phyloP scores from a whole-genome alignment of 2,797 vertebrate genomes.

The Arctocebus calabarensis region DNA sequence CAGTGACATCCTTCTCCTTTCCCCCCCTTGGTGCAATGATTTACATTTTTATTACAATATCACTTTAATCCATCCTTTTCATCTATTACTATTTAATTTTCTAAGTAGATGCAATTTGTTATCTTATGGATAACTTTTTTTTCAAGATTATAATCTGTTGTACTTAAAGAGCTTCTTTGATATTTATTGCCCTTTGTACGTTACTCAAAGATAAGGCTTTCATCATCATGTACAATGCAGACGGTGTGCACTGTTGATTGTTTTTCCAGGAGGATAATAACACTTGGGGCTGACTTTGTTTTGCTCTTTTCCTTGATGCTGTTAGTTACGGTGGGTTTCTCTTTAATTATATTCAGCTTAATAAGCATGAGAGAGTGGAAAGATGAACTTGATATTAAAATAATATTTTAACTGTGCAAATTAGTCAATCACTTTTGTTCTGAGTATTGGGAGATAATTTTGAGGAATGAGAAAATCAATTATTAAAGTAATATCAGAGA shows the following conservation, averaged over 20 bases:
- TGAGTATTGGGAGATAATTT: not conserved
- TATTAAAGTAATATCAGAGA: not conserved
- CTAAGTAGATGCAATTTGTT: not conserved
- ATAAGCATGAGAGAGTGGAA: not conserved
- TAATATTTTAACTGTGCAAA: not conserved
- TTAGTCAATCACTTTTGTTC: not conserved
- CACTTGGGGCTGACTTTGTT: not conserved
- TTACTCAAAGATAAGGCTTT: not conserved
- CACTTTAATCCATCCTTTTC: not conserved
- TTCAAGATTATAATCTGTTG: not conserved
- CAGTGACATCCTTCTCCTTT: not conserved
- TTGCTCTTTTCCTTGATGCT: not conserved
- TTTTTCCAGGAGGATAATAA: not conserved
- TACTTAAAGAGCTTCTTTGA: not conserved
- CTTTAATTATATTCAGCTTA: not conserved
- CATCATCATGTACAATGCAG: not conserved
- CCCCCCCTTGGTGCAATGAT: not conserved
- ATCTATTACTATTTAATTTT: not conserved
- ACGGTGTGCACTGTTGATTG: not conserved
- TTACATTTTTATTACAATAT: not conserved
- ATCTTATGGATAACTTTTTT: not conserved
- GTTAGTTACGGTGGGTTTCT: not conserved
- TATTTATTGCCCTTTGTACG: not conserved
- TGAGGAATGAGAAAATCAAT: not conserved
- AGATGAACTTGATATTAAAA: not conserved